Evolutionary conservation across 2,888 invertebrate species (phyloP).

Genomic region (Drosophila peninsularis): DNA sequence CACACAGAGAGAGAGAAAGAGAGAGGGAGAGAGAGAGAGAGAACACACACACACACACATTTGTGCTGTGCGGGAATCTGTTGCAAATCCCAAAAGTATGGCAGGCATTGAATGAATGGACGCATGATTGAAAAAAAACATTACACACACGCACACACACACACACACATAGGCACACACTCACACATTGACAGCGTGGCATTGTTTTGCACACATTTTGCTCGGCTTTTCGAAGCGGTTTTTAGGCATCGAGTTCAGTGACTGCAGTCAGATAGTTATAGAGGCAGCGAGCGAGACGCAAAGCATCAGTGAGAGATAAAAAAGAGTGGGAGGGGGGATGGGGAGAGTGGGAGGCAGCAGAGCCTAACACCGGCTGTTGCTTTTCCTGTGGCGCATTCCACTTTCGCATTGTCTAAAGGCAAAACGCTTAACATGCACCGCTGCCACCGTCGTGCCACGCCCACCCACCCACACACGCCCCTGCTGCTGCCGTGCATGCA

Average conservation of each 20-base stretch:
- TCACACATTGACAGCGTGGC: conserved; percentile 5
- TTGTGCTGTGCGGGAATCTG: conserved; percentile 57
- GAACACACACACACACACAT: conserved; percentile 15
- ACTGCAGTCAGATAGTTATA: conserved; percentile 43
- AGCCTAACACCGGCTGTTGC: conserved; percentile 50
- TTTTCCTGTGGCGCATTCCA: conserved; percentile 34
- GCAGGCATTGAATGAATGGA: conserved; percentile 68
- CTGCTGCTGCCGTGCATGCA: conserved; percentile 5
- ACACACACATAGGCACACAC: background rate
- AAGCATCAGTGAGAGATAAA: background rate
- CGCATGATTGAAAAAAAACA: conserved; percentile 76
- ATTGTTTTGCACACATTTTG: conserved; percentile 36
- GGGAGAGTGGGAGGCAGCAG: conserved; percentile 3
- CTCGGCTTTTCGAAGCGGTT: conserved; percentile 45
- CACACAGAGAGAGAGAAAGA: conserved; percentile 11
- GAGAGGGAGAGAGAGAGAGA: conserved; percentile 12
- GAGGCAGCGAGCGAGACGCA: background rate
- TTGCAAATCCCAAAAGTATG: conserved; percentile 74
- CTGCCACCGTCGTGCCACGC: conserved; percentile 39
- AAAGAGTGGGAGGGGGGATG: background rate
- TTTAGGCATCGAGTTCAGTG: conserved; percentile 68
- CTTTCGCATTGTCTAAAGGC: conserved; percentile 58
- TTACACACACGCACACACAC: conserved; percentile 27
- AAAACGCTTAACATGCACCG: conserved; percentile 68
- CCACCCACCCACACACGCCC: background rate